A percentile compares a stretch with the other conserved stretches of the same genome.
These are phyloP conservation scores for Eubucco bourcierii DNA, from an alignment of 2,113 vertebrate species.

Conservation along the genomic window DNA sequence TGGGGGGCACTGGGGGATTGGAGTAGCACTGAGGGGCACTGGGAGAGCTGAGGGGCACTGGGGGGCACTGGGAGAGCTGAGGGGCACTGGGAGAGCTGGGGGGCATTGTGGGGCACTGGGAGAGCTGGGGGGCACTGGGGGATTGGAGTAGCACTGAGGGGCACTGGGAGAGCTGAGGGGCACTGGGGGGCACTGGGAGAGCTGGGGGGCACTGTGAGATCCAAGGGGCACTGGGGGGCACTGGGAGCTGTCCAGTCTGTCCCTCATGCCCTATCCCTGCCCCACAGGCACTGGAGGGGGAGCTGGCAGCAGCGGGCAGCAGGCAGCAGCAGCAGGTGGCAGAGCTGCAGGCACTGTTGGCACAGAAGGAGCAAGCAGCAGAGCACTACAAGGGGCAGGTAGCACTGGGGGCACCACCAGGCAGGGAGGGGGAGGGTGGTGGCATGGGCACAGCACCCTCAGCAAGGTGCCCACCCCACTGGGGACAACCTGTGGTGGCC, in stretches of 20 bases:
- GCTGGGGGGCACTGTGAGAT: not conserved
- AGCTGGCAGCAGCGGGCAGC: conserved; percentile 57
- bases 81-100: not conserved
- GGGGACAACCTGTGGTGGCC: too few species aligned
- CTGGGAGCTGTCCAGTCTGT: not conserved
- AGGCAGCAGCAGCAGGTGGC: conserved; percentile 62
- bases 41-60: too few species aligned
- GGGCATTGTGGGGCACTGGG: not conserved
- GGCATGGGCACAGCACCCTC: not conserved
- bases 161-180: not conserved
- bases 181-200: not conserved
- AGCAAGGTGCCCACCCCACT: too few species aligned
- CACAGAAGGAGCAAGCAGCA: conserved; percentile 79
- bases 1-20: too few species aligned
- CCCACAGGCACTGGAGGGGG: conserved; percentile 65
- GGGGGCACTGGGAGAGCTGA: not conserved
- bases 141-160: not conserved
- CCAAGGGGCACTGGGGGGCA: not conserved
- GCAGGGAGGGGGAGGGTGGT: not conserved
- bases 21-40: too few species aligned
- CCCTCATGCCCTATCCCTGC: not conserved
- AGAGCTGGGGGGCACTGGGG: not conserved
- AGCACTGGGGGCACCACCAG: not conserved
- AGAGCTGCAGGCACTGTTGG: conserved; percentile 79
- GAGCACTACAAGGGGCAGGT: conserved; percentile 92